These are phyloP conservation scores for Drosophila limbata DNA, from an alignment of 2,888 invertebrate genomes.

Conservation along the genomic window DNA sequence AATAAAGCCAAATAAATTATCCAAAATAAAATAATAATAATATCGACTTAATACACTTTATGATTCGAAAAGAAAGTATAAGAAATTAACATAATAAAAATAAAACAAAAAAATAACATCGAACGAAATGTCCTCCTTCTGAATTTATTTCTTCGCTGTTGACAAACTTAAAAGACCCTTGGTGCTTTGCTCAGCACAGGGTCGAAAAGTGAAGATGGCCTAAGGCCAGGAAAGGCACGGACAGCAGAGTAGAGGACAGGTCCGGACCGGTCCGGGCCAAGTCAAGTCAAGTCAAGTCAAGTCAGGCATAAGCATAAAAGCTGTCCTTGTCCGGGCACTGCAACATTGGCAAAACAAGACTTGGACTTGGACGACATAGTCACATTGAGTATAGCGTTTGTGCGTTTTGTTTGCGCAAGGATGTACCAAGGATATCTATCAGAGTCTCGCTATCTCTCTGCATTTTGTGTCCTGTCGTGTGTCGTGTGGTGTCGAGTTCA, in stretches of 20 bases:
- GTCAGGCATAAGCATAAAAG: constrained; percentile 45
- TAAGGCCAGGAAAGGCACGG: not conserved
- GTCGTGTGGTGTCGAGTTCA: constrained; percentile 70
- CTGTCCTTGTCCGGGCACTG: constrained; percentile 63
- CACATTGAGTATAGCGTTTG: constrained; percentile 25
- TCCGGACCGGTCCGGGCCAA: not conserved
- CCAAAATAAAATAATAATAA: no score
- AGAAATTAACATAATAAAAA: no score
- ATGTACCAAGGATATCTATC: constrained; percentile 20
- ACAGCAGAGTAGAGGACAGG: not conserved
- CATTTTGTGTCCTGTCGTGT: constrained; percentile 16
- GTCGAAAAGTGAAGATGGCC: constrained; percentile 32
- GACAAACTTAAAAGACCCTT: not conserved
- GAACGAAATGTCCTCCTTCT: no score
- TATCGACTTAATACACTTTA: no score
- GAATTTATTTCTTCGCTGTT: not conserved
- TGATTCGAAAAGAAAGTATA: no score
- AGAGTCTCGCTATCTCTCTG: constrained; percentile 24
- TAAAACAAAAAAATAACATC: no score
- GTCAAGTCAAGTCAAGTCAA: not conserved
- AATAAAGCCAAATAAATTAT: no score
- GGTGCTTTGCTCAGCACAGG: not conserved
- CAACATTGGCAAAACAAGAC: constrained; percentile 53
- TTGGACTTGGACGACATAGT: constrained; percentile 51
- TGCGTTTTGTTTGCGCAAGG: constrained; percentile 71